Conservation (phyloP, 2,797 vertebrate species). For the Pteropus rufus region DNA sequence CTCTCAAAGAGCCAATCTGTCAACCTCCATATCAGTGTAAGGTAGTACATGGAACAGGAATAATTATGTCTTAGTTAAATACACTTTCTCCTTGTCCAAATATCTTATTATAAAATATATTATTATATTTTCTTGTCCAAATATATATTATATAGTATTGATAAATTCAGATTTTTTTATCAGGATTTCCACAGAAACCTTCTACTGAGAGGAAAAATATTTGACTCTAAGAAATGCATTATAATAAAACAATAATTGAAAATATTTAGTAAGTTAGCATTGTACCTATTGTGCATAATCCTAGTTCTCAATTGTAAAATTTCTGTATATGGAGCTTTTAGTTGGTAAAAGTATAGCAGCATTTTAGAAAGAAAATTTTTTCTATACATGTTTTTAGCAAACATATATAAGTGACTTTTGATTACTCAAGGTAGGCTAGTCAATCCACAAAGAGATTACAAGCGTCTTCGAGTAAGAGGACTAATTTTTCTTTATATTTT, state of each 20-base stretch:
- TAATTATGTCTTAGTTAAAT: slow-evolving; percentile 52
- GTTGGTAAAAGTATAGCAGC: background rate
- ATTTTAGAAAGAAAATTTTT: slow-evolving; percentile 1
- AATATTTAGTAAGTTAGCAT: background rate
- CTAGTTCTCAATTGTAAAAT: background rate
- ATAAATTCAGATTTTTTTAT: slow-evolving; percentile 49
- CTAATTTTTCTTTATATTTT: background rate
- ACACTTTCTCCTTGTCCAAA: background rate
- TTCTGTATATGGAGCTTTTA: background rate
- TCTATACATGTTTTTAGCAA: background rate
- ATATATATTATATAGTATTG: slow-evolving; percentile 37
- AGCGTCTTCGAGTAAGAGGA: background rate
- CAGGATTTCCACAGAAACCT: slow-evolving; percentile 63
- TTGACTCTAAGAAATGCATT: background rate
- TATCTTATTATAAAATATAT: slow-evolving; percentile 40
- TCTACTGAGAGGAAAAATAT: slow-evolving; percentile 7
- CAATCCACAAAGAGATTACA: background rate
- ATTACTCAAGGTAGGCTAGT: background rate
- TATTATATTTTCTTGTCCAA: background rate
- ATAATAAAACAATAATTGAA: background rate
- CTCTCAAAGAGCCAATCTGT: slow-evolving; percentile 50
- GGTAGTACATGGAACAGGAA: slow-evolving; percentile 7
- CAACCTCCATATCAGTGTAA: background rate
- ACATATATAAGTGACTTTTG: background rate
- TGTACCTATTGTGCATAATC: background rate